Conservation (phyloP, 2,888 invertebrate species). For the Sphecodes monilicornis region DNA sequence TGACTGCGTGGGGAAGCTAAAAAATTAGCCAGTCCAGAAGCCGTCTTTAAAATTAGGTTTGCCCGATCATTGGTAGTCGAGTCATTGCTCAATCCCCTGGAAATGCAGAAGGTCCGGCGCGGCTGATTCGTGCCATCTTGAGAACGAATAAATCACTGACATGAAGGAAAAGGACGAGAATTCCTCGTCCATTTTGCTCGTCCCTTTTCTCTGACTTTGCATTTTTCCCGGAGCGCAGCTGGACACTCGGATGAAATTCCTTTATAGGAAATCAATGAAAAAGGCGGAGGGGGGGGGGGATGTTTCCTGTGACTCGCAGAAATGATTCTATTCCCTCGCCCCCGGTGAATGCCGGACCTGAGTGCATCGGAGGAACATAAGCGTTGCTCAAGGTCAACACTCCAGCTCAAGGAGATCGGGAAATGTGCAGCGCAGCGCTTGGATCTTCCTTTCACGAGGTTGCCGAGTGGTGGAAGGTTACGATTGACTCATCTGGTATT, state of each 20-base stretch:
- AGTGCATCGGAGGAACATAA: not conserved
- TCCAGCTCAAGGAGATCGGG: constrained; percentile 61
- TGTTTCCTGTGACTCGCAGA: not conserved
- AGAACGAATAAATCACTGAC: constrained; percentile 13
- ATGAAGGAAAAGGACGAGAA: constrained; percentile 25
- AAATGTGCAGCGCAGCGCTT: constrained; percentile 40
- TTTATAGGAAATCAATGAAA: constrained; percentile 15
- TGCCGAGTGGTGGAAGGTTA: constrained; percentile 47
- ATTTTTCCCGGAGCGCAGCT: constrained; percentile 3
- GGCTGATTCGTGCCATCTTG: constrained; percentile 7
- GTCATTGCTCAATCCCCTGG: not conserved
- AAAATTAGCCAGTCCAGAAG: not conserved
- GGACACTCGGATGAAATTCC: constrained; percentile 15
- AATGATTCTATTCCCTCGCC: constrained; percentile 1
- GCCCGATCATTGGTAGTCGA: not conserved
- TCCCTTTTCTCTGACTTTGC: constrained; percentile 5
- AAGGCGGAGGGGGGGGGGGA: not conserved
- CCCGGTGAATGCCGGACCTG: not conserved
- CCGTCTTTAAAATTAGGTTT: not conserved
- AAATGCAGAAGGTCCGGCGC: not conserved
- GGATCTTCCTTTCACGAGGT: constrained; percentile 52
- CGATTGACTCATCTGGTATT: constrained; percentile 64
- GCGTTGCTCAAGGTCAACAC: constrained; percentile 33
- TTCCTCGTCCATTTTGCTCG: not conserved
- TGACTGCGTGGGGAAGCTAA: not conserved